Evolutionary conservation across 2,888 invertebrate species (phyloP), one percentile per base, ranked within the genome.

Genomic region (Craniophora ligustri): DNA sequence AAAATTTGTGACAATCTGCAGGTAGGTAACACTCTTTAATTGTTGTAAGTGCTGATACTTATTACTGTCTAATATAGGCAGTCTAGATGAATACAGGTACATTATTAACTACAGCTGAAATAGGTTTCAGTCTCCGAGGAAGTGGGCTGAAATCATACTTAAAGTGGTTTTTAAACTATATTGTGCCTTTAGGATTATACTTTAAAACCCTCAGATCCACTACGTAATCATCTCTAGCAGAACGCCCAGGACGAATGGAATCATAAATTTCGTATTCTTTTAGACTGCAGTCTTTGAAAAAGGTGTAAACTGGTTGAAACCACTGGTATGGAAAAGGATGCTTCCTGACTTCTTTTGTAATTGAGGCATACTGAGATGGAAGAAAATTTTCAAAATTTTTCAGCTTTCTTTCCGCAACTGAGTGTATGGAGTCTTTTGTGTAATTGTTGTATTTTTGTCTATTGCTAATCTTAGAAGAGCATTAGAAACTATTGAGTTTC

Each of bases 351-450:
- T 11, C 3, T 18, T 30, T 40, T 7, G 40, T n/a, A 1, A 40
- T 5, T 7, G 40, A 11, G 6, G 28, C 26, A 4, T 40, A 40
- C 5, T 40, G 40, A 4, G 16, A 18, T 11, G 67, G 63, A 5
- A 64, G 26, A 44, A 39, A 56, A 47, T 56, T 58, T 39, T 63
- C 62, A 5, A 21, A 3, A 36, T 80, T 71, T 67, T 78, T 79
- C 10, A 81, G 30, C 30, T 76, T 80, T 44, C 74, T 66, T 64
- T 88, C 87, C 35, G 87, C 79, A 0, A 62, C 56, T 13, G 73
- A 67, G 57, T 88, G 85, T 1, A 84, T 79, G 0, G 79, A 81
- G 41, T 63, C 30, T 77, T 76, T 38, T 77, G 76, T 4, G 69
- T 75, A 2, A 72, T 72, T 6, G 34, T 35, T n/a, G 66, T 18